Percentiles rank a stretch among this genome's conserved stretches.
phyloP scores from a whole-genome alignment of 2,888 invertebrate species.

The Dascillus cervinus region DNA sequence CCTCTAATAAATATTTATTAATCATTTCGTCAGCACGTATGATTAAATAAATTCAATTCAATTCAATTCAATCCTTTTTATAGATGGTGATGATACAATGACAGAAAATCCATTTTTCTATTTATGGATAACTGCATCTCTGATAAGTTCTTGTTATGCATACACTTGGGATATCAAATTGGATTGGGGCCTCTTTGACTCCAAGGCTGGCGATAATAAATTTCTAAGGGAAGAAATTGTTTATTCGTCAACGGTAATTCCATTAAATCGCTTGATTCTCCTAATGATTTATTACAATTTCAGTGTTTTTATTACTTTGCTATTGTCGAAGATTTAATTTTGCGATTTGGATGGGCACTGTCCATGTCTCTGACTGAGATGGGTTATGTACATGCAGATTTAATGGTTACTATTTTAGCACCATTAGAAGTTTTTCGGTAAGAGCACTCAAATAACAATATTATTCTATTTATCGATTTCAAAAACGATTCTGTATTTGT shows the following conservation, averaged over 20 bases:
- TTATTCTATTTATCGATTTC: no score
- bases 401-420: conserved; percentile 76
- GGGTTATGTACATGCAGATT: conserved; percentile 64
- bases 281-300: no score
- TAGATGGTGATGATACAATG: conserved; percentile 35
- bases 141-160: conserved; percentile 88
- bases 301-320: conserved; percentile 94
- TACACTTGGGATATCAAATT: conserved; percentile 98
- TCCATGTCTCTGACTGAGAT: conserved; percentile 80
- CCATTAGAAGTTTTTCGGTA: conserved; percentile 86
- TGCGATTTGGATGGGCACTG: conserved; percentile 90
- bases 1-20: no score
- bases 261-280: background rate
- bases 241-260: conserved; percentile 78
- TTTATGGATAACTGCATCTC: conserved; percentile 78
- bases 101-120: conserved; percentile 78
- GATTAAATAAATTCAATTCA: no score
- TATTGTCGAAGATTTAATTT: conserved; percentile 86
- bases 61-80: no score
- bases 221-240: conserved; percentile 92
- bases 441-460: conserved; percentile 18
- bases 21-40: no score
- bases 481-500: no score
- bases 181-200: conserved; percentile 97
- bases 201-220: conserved; percentile 83